A percentile compares a stretch with the other conserved stretches of the same genome.
These are phyloP conservation scores for Corynorhinus townsendii DNA, from an alignment of 2,113 vertebrate genomes.

Conservation along the genomic window DNA sequence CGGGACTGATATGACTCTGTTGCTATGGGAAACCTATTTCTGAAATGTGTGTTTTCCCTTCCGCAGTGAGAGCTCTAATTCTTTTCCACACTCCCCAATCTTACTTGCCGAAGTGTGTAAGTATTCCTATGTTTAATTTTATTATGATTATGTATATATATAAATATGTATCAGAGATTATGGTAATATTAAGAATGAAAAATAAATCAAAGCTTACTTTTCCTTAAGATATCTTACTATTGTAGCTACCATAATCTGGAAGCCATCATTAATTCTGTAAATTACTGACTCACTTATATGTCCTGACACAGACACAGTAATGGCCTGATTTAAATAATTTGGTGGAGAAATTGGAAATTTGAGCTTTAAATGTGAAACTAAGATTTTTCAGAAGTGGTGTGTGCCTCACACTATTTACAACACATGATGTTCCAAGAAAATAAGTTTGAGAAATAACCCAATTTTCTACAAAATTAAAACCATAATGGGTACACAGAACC, in stretches of 20 bases:
- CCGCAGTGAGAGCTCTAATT: neutral
- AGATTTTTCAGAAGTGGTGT: neutral
- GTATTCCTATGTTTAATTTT: neutral
- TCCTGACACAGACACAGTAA: neutral
- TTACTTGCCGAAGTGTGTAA: neutral
- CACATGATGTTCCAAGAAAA: neutral
- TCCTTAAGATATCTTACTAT: neutral
- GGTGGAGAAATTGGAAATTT: neutral
- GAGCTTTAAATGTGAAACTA: neutral
- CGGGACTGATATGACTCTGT: neutral
- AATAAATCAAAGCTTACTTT: neutral
- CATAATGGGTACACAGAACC: neutral
- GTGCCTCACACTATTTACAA: neutral
- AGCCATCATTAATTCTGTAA: neutral
- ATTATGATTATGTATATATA: neutral
- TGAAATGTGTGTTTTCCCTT: neutral
- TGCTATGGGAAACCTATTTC: conserved; percentile 22
- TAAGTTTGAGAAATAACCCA: neutral
- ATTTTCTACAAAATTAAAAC: neutral
- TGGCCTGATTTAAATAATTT: neutral
- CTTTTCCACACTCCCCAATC: neutral
- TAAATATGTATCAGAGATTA: neutral
- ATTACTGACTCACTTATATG: neutral
- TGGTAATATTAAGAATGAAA: neutral
- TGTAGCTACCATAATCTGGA: neutral